phyloP scores from a whole-genome alignment of 2,888 invertebrate genomes.

The Apeira syringaria region DNA sequence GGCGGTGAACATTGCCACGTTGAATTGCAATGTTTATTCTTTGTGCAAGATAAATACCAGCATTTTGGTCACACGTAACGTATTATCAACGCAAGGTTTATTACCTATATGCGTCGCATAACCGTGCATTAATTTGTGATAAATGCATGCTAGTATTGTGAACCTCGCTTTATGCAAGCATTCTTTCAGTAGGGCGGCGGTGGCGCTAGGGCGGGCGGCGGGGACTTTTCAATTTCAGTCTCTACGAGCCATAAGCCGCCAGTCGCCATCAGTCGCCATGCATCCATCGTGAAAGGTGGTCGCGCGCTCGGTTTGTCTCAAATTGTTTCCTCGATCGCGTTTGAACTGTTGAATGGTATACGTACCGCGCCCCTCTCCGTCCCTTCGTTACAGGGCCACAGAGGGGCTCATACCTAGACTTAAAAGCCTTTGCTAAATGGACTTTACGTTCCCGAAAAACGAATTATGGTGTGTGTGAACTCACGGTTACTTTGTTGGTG shows the following conservation, averaged over 20 bases:
- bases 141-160: background rate
- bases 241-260: background rate
- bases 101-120: too few relatives aligned
- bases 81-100: too few relatives aligned
- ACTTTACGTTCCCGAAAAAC: conserved; percentile 6
- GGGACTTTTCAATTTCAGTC: conserved; percentile 28
- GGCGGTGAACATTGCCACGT: too few relatives aligned
- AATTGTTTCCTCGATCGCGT: conserved; percentile 31
- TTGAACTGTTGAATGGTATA: conserved; percentile 29
- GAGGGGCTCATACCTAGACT: conserved; percentile 26
- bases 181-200: conserved; percentile 67
- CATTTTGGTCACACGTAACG: too few relatives aligned
- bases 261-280: conserved; percentile 57
- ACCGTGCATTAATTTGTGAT: too few relatives aligned
- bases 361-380: conserved; percentile 25
- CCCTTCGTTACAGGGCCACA: conserved; percentile 23
- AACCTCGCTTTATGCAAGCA: conserved; percentile 11
- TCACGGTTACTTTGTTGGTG: conserved; percentile 12
- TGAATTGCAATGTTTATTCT: too few relatives aligned
- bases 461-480: conserved; percentile 17
- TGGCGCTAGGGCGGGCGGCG: conserved; percentile 69
- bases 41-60: too few relatives aligned
- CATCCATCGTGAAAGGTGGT: conserved; percentile 45
- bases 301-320: conserved; percentile 39
- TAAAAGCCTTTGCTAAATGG: conserved; percentile 22